phyloP scores from a whole-genome alignment of 2,113 vertebrate species.

The Microtus oregoni region DNA sequence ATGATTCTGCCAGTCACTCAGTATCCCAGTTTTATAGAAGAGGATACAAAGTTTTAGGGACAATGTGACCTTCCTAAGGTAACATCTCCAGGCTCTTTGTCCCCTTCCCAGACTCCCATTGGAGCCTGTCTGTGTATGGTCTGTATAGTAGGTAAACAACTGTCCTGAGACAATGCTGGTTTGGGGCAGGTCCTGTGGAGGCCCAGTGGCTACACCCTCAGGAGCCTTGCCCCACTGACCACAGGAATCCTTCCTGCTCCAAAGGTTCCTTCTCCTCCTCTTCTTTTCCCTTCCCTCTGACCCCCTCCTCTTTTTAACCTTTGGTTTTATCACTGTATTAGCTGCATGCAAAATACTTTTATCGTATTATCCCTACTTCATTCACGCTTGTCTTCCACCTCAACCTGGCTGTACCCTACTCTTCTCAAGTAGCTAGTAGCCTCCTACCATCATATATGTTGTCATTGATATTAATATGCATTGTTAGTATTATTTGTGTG shows the following conservation, averaged over 20 bases:
- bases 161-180: not conserved
- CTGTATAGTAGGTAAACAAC: not conserved
- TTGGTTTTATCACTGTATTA: not conserved
- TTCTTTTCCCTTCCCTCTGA: not conserved
- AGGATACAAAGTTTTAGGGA: not conserved
- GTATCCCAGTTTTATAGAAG: not conserved
- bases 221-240: not conserved
- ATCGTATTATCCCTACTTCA: too few species aligned
- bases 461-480: not conserved
- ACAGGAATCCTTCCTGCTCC: not conserved
- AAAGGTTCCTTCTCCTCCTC: not conserved
- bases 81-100: not conserved
- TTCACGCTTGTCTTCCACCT: too few species aligned
- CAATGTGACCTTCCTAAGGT: not conserved
- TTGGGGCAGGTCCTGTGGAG: not conserved
- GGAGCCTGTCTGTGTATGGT: not conserved
- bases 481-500: not conserved
- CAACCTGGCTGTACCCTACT: not conserved
- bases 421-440: not conserved
- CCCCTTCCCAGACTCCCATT: not conserved
- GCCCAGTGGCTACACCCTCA: not conserved
- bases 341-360: not conserved
- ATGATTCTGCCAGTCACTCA: not conserved
- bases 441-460: not conserved
- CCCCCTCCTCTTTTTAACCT: not conserved